Conservation (phyloP, 2,797 vertebrate species). For the Harpagifer antarcticus region DNA sequence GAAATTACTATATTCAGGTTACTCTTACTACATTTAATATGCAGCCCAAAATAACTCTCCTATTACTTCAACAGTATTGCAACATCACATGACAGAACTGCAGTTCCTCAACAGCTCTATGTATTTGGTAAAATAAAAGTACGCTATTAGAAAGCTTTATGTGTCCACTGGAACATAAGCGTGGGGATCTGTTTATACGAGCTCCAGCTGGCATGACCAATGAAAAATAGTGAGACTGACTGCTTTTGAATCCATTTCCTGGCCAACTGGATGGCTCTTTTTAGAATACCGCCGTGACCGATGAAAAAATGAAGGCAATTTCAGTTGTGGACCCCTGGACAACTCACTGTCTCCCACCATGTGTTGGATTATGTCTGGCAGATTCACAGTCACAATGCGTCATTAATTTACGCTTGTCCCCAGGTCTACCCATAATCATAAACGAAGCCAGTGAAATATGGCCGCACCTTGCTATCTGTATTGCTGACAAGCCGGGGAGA, state of each 20-base stretch:
- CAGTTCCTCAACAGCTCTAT: constrained; percentile 8
- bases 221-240: constrained; percentile 47
- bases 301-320: constrained; percentile 67
- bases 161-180: constrained; percentile 32
- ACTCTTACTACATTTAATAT: background rate
- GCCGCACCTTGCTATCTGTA: constrained; percentile 57
- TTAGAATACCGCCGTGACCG: constrained; percentile 62
- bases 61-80: background rate
- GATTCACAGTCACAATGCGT: constrained; percentile 80
- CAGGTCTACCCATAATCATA: constrained; percentile 78
- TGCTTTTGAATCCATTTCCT: constrained; percentile 62
- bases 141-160: constrained; percentile 29
- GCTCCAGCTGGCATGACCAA: constrained; percentile 61
- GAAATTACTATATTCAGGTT: background rate
- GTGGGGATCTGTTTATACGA: constrained; percentile 39
- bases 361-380: constrained; percentile 77
- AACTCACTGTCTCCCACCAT: constrained; percentile 63
- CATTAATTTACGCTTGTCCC: constrained; percentile 81
- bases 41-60: background rate
- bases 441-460: constrained; percentile 77
- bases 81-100: background rate
- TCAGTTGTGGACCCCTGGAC: constrained; percentile 61
- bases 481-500: constrained; percentile 62
- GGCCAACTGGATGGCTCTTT: constrained; percentile 53
- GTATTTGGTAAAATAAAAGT: constrained; percentile 3